Base-by-base conservation (phyloP, 2,113 vertebrate species). In the Capreolus pygargus region DNA sequence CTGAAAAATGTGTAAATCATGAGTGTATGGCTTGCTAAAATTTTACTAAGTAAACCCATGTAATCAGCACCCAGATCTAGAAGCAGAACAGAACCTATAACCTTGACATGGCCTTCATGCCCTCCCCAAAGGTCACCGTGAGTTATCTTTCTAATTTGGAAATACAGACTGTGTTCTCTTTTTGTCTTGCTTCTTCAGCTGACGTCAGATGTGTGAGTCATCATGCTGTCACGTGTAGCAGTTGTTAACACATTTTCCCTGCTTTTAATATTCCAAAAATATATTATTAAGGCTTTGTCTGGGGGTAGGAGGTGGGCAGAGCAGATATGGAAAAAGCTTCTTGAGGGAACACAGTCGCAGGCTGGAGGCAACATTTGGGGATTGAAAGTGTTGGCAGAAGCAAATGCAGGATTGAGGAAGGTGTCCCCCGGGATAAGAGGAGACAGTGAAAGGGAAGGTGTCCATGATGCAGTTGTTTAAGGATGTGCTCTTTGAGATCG, bases 361-460 rank as follows among this genome's bases (percentile, higher is more conserved):
- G 36, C 70, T 83, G 43, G 90, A 84, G 16, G 47, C 13, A 47
- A 0, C 11, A 36, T 1, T 1, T 16, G 1, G 39, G 36, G 2
- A 21, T 30, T 30, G n/a, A 54, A 27, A 23, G 9, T 28, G 16
- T 28, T n/a, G 7, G 4, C 39, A 9, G 0, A 7, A 67, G 45
- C 16, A 43, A 47, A 54, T 4, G 1, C 2, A 27, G 17, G n/a
- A 23, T 64, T 78, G 17, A 43, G 83, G 27, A 12, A 1, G 4
- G 13, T 33, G 43, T 9, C 12, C 21, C 3, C 19, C 0, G 7
- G 33, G 25, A 58, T 36, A 16, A 28, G 36, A 64, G 11, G 45
- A 36, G 39, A 19, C 15, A 2, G 14, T 36, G 1, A 30, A 21
- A 19, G 16, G 82, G 64, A n/a, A n/a, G 27, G 30, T 2, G 0